Evolutionary conservation across 2,888 invertebrate species (phyloP), one percentile per base, ranked within the genome.

Genomic region (Anagyrus pseudococci): DNA sequence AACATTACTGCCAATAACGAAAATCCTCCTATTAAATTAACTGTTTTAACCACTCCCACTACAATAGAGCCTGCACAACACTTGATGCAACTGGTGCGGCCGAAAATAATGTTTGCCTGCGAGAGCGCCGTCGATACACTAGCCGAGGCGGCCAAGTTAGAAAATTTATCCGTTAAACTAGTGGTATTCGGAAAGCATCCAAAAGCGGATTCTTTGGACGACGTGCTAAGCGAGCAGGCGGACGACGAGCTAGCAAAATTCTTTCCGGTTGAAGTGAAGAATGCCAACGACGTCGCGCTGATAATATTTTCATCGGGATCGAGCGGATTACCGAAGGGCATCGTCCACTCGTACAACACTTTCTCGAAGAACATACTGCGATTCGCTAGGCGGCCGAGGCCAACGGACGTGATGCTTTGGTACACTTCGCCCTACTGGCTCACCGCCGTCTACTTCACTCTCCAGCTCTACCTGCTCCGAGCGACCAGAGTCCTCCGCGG

Each of bases 251-350:
- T 62, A 10, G 10, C n/a, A 2, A 8, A 26, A 10, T 66, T 59
- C 19, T 4, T 23, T 8, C 47, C 50, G 4, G 23, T n/a, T 4
- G 19, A 37, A 41, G 46, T 40, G 20, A 17, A 65, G 0, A 29
- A 57, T 23, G 60, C 56, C 1, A 46, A 67, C 0, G 62, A 71
- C 2, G 55, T 68, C 1, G 29, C 44, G 44, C 3, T 47, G n/a
- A 44, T 44, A 7, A 72, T 78, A 2, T 77, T 72, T 33, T 75
- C 78, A 1, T 79, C 79, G 0, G 79, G 79, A 1, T 77, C 74
- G 0, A 78, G 76, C 0, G 78, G 76, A 0, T 37, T 71, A 2
- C 75, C 79, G 0, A 79, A 79, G 40, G 76, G 73, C 2, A 72
- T 74, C 0, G 67, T 74, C 2, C 46, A 76, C 1, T 69, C 76